Evolutionary conservation across 2,888 invertebrate species (phyloP).

Genomic region (Phortica okadai): DNA sequence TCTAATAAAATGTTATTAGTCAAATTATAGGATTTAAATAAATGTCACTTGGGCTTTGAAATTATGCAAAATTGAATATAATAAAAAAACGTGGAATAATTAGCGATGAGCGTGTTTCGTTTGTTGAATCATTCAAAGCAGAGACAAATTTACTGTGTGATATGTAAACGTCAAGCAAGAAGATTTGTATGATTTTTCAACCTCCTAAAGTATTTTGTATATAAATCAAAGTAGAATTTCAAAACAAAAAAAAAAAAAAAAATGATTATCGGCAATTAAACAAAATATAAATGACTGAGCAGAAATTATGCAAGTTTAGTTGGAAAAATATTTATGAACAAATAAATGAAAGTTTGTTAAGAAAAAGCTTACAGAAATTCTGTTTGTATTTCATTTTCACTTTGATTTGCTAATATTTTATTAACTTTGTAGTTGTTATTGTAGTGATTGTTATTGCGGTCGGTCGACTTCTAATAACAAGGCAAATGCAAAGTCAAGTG

Average conservation of each 20-base stretch:
- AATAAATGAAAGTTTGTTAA: not conserved
- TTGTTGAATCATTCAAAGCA: not conserved
- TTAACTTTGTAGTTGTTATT: not conserved
- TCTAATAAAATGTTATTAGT: conserved; percentile 7
- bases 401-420: not conserved
- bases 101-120: conserved; percentile 1
- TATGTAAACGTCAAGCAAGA: no score
- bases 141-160: no score
- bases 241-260: no score
- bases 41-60: conserved; percentile 2
- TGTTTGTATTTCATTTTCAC: not conserved
- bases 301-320: not conserved
- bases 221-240: no score
- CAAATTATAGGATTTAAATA: conserved; percentile 12
- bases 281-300: not conserved
- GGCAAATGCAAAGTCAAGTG: not conserved
- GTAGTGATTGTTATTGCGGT: not conserved
- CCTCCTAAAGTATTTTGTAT: no score
- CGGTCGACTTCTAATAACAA: not conserved
- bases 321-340: not conserved
- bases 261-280: not conserved
- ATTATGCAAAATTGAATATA: conserved; percentile 23
- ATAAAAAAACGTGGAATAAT: conserved; percentile 28
- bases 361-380: not conserved
- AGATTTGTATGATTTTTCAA: no score